Percentiles rank a stretch among this genome's conserved stretches.
Evolutionary conservation across 2,888 invertebrate genomes (phyloP).

Genomic region (Sarcophaga rosellei): DNA sequence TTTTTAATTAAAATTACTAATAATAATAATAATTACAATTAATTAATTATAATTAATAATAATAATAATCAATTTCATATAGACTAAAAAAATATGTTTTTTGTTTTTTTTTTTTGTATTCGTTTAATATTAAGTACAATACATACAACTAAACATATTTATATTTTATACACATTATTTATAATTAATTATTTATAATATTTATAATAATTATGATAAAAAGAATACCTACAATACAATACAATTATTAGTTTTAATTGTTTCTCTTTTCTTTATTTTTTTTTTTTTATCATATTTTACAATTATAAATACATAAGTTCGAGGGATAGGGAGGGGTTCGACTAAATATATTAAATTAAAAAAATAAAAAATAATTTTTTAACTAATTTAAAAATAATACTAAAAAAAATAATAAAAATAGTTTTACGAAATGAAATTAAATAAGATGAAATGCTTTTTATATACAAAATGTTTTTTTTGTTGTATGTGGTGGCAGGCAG

Average conservation of each 20-base stretch:
- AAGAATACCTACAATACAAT: constrained; percentile 67
- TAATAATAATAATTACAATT: not conserved
- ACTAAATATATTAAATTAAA: constrained; percentile 69
- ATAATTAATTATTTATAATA: constrained; percentile 53
- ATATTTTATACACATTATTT: constrained; percentile 71
- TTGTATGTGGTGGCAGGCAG: not conserved
- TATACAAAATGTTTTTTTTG: constrained; percentile 54
- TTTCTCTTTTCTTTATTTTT: constrained; percentile 49
- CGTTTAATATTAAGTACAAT: constrained; percentile 71
- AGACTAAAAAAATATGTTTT: constrained; percentile 76
- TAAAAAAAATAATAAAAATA: constrained; percentile 33
- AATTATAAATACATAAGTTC: constrained; percentile 71
- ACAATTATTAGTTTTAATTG: constrained; percentile 11
- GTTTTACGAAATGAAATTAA: constrained; percentile 64
- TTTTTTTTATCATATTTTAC: constrained; percentile 69
- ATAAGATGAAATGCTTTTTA: constrained; percentile 25
- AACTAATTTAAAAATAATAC: constrained; percentile 75
- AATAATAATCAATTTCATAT: constrained; percentile 56
- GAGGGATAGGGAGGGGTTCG: not conserved
- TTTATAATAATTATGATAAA: constrained; percentile 53
- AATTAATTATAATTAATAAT: constrained; percentile 15
- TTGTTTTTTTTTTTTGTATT: constrained; percentile 61
- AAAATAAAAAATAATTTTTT: constrained; percentile 66
- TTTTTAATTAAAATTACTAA: constrained; percentile 72
- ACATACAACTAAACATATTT: constrained; percentile 33